Evolutionary conservation across 2,113 vertebrate species (phyloP), one percentile per base, ranked within the genome.

Genomic region (Varanus komodoensis): DNA sequence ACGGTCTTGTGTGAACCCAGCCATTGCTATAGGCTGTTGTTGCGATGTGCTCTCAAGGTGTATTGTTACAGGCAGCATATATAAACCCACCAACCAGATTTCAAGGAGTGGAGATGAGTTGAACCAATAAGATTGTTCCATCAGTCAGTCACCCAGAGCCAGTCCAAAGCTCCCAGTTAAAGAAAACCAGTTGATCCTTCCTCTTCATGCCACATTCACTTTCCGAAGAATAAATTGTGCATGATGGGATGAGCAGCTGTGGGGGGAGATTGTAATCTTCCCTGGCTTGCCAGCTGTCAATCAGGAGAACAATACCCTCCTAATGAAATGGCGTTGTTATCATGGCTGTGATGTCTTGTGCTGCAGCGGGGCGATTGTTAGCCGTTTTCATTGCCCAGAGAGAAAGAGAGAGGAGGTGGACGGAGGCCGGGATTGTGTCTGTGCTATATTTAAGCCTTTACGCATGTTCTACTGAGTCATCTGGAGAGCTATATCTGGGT

Each of bases 281-380:
- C 87, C 71, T 44, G 68, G 81, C 93, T 91, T 87, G 90, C 95
- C 93, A 95, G 93, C 92, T 91, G 90, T 95, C 95, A 92, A 92
- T 93, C 96, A 94, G 91, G 87, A 50, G 93, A 92, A 94, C 92
- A 95, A 93, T 89, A 44, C 67, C 38, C 78, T 86, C 82, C 89
- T 94, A 95, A 95, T 94, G 94, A 95, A 93, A 91, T 73, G 91
- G 92, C 93, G 91, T 73, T 81, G 81, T 91, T 92, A 90, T 94
- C 94, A 87, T 81, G 91, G n/a, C n/a, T 74, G 87, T 94, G 91
- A 64, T 64, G 61, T 90, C 93, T 93, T 89, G 71, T 78, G 84
- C 79, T 17, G 69, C 78, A 5, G 89, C 3, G 88, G 91, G 89
- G 73, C 0, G 0, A 89, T 86, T 11, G 0, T 50, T 86, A 90